phyloP scores from a whole-genome alignment of 2,113 vertebrate species.

The Carassius carassius region DNA sequence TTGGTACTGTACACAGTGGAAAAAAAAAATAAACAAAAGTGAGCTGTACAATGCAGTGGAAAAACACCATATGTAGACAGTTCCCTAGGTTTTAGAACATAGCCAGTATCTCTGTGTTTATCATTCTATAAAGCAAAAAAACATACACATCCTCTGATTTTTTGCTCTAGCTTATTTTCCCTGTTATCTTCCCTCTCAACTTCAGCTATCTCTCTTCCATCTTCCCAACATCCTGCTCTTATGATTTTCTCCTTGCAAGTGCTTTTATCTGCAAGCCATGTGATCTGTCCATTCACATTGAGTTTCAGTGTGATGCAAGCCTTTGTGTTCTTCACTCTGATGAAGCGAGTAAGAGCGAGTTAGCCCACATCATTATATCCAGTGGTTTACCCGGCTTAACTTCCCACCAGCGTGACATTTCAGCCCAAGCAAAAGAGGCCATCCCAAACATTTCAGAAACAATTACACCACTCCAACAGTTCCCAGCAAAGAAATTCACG shows the following conservation, averaged over 20 bases:
- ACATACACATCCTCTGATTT: too few species aligned
- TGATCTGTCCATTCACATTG: conserved; percentile 32
- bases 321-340: background rate
- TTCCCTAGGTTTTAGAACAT: background rate
- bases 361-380: conserved; percentile 15
- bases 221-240: background rate
- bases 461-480: conserved; percentile 8
- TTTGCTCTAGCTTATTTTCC: background rate
- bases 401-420: conserved; percentile 5
- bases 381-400: conserved; percentile 22
- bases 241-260: background rate
- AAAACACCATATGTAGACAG: background rate
- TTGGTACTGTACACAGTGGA: too few species aligned
- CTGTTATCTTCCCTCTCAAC: background rate
- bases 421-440: background rate
- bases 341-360: too few species aligned
- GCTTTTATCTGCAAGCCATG: conserved; percentile 16
- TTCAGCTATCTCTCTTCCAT: background rate
- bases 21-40: too few species aligned
- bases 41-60: too few species aligned
- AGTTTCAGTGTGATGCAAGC: background rate
- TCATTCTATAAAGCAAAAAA: background rate
- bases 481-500: background rate
- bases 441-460: background rate
- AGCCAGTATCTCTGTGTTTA: background rate